phyloP scores from a whole-genome alignment of 1,140 invertebrate species.

The Phymorhynchus buccinoides region DNA sequence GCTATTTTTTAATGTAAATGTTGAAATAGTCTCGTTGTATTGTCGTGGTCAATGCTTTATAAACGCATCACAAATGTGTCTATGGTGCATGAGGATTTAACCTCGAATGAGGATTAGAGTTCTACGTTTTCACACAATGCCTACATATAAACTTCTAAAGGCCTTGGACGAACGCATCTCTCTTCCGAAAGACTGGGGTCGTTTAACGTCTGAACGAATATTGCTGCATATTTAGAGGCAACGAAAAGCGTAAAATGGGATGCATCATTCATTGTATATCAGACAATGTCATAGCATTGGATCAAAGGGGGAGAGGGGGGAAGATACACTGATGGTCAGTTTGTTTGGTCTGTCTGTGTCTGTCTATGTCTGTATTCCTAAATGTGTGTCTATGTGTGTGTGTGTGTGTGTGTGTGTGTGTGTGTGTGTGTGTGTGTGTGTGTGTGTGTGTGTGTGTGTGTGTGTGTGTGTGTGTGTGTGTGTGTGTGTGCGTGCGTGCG shows the following conservation, averaged over 20 bases:
- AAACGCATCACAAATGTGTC: no score
- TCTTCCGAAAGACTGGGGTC: not conserved
- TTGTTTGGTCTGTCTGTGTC: not conserved
- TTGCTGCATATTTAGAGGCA: not conserved
- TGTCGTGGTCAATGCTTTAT: no score
- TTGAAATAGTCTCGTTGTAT: no score
- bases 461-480: no score
- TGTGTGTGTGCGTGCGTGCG: not conserved
- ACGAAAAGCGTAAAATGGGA: not conserved
- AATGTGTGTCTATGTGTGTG: slow-evolving; percentile 11
- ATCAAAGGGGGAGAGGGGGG: not conserved
- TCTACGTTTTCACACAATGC: no score
- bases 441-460: no score
- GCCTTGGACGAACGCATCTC: not conserved
- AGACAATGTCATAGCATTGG: not conserved
- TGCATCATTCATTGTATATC: no score
- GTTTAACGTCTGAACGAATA: not conserved
- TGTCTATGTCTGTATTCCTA: not conserved
- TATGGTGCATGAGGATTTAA: no score
- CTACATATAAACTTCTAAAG: not conserved
- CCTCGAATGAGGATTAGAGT: no score
- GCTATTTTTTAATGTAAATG: no score
- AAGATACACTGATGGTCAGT: not conserved
- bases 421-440: no score
- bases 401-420: not conserved